phyloP scores from a whole-genome alignment of 2,113 vertebrate species.

The Nycticorax nycticorax region DNA sequence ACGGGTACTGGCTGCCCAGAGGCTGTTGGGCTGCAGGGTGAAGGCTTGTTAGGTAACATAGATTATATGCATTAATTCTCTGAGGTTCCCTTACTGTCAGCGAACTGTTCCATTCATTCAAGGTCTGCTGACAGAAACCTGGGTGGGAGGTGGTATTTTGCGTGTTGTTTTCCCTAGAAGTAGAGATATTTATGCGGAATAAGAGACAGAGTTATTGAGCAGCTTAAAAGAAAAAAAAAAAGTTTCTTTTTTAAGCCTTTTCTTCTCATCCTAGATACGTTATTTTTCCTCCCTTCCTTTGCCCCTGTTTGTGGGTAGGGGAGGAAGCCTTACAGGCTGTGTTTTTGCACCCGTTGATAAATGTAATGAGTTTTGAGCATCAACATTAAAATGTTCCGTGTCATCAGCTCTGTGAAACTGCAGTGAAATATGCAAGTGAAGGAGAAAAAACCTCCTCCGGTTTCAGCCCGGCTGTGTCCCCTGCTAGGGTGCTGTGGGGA shows the following conservation, averaged over 20 bases:
- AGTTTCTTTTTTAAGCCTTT: constrained; percentile 11
- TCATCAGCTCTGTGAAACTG: constrained; percentile 64
- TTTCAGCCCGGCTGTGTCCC: constrained; percentile 41
- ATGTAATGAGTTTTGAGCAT: constrained; percentile 63
- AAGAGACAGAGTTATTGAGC: constrained; percentile 31
- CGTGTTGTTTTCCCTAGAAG: constrained; percentile 35
- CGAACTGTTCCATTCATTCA: neutral
- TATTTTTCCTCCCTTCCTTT: neutral
- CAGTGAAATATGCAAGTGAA: constrained; percentile 44
- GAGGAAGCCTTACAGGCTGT: constrained; percentile 39
- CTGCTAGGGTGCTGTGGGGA: constrained; percentile 63
- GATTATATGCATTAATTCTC: neutral
- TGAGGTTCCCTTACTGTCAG: neutral
- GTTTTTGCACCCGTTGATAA: constrained; percentile 60
- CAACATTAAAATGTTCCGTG: constrained; percentile 59
- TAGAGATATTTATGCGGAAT: constrained; percentile 9
- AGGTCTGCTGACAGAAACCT: neutral
- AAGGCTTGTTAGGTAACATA: neutral
- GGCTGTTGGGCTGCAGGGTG: neutral
- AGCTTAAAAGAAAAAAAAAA: neutral
- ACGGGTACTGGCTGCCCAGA: neutral
- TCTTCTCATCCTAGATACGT: constrained; percentile 15
- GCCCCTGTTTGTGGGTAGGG: neutral
- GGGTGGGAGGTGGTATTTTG: neutral
- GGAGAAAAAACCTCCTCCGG: neutral